These are phyloP conservation scores for Chironomus striatipennis DNA, from an alignment of 1,140 invertebrate genomes.

Conservation along the genomic window DNA sequence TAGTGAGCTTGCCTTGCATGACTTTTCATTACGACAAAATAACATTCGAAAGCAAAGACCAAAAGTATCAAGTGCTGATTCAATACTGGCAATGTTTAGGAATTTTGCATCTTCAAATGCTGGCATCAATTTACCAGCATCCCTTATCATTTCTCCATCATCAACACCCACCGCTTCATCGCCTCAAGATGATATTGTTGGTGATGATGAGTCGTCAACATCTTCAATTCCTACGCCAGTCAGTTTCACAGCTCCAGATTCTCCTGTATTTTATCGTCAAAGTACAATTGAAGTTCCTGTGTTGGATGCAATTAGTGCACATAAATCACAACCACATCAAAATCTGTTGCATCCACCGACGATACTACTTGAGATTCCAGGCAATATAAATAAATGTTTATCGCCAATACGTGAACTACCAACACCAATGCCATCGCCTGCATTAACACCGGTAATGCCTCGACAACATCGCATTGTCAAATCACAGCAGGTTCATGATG, in stretches of 20 bases:
- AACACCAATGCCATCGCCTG: constrained; percentile 57
- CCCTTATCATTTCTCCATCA: constrained; percentile 48
- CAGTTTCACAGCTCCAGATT: constrained; percentile 47
- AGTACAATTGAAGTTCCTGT: constrained; percentile 54
- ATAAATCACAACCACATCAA: constrained; percentile 42
- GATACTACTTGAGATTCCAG: constrained; percentile 62
- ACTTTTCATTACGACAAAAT: constrained; percentile 31
- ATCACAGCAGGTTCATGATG: constrained; percentile 29
- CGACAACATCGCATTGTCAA: constrained; percentile 31
- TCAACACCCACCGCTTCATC: constrained; percentile 57
- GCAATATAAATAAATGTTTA: constrained; percentile 57
- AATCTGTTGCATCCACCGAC: constrained; percentile 56
- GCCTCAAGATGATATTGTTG: constrained; percentile 54
- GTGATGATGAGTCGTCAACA: constrained; percentile 51
- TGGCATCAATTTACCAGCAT: constrained; percentile 44
- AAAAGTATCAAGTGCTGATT: constrained; percentile 62
- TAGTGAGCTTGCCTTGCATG: constrained; percentile 48
- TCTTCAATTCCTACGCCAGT: constrained; percentile 50
- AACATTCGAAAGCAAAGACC: constrained; percentile 31
- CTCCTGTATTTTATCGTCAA: constrained; percentile 42
- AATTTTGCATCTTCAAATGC: constrained; percentile 52
- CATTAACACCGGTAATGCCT: constrained; percentile 55
- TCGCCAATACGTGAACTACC: constrained; percentile 64
- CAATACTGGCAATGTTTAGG: constrained; percentile 62
- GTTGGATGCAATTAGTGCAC: constrained; percentile 53